Evolutionary conservation across 2,888 invertebrate genomes (phyloP), one percentile per base, ranked within the genome.

Genomic region (Eupsilia transversa): DNA sequence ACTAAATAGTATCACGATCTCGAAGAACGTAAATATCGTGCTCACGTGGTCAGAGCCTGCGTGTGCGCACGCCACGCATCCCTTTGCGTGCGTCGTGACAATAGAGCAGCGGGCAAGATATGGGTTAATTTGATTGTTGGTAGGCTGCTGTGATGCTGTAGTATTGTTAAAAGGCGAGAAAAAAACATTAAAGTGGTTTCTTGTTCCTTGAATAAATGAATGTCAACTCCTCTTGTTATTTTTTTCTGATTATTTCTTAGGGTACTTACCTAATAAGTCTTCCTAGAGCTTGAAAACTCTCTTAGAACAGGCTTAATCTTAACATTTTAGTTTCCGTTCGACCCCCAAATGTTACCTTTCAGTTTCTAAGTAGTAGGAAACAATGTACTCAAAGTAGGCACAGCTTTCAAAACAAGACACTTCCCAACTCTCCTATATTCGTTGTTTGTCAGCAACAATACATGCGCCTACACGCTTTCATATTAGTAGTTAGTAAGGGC

Each of bases 401-500:
- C 1, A 56, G 10, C 0, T 43, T 46, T n/a, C 0, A 38, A 65
- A 41, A 52, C 30, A 14, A 52, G 64, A 6, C 30, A 69, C 23
- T 71, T 57, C 3, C 6, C 0, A 57, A 46, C 33, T 38, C 1
- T 46, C 66, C 73, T 10, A 54, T 41, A n/a, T 77, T 46, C 0
- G 12, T 27, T 38, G 59, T 77, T 76, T 74, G 57, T 27, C 75
- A 46, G 67, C 63, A 54, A 82, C 88, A 80, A 56, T 60, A 74
- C 79, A 76, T 72, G 70, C 74, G 77, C 69, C 72, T 67, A 61
- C 69, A 67, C 72, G 68, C 79, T 67, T 82, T 80, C 69, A 77
- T 79, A 86, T 87, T 86, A 86, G 78, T 88, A 83, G 87, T 87
- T 87, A 85, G 79, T 88, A 82, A 87, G 87, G 89, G 88, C 76